Conservation (phyloP, 2,113 vertebrate genomes). For the Cinclus cinclus region DNA sequence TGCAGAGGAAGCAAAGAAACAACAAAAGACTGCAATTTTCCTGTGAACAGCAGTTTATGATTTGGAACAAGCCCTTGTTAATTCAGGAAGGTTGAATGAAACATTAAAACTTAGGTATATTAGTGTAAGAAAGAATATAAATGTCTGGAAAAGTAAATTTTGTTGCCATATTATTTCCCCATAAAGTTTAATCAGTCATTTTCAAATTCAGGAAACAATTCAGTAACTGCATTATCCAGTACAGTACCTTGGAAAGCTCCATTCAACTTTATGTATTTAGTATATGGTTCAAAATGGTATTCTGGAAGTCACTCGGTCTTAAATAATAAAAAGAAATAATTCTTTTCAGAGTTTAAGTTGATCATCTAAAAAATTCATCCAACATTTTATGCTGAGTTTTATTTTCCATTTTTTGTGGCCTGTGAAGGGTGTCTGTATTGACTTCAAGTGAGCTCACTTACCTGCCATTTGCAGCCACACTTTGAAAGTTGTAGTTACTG, state of each 20-base stretch:
- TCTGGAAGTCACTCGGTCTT: not conserved
- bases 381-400: not conserved
- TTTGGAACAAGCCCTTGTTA: not conserved
- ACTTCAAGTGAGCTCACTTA: not conserved
- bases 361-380: not conserved
- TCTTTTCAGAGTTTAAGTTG: not conserved
- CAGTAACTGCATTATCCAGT: not conserved
- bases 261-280: not conserved
- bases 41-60: not conserved
- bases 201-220: not conserved
- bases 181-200: not conserved
- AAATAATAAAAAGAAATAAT: not conserved
- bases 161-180: not conserved
- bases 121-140: not conserved
- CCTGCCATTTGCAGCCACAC: accelerated
- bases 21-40: not conserved
- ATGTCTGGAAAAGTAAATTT: not conserved
- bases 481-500: not conserved
- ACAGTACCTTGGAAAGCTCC: not conserved
- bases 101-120: not conserved
- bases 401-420: not conserved
- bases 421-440: not conserved
- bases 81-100: not conserved
- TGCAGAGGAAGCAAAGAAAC: not conserved
- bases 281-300: not conserved